Base-by-base conservation (phyloP, 1,140 invertebrate genomes). In the Ditylenchus dipsaci region DNA sequence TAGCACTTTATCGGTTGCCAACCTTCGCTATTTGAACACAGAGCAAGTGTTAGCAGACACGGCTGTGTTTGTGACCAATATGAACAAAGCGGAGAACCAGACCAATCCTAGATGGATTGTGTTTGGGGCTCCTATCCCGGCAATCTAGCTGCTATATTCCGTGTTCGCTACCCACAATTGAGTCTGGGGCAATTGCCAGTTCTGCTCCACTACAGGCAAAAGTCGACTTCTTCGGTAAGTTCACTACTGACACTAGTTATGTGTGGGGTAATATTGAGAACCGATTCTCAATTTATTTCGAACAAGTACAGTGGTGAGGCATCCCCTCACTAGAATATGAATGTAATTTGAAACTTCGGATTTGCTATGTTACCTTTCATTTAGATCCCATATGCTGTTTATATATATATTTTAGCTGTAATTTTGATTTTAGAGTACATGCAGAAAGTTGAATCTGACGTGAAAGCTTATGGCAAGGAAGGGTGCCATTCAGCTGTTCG, bases 91-190 rank as follows among this genome's bases (percentile, higher is more conserved):
- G 3, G 49, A 53, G 49, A 53, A 53, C 23, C 3, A 53, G 3
- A 53, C 49, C n/a, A 26, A 19, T 8, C 49, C 49, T 21, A 53
- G 23, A 53, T 53, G 49, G 49, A 53, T 53, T 5, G 8, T 53
- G 15, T 53, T 53, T 53, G 49, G 49, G 49, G 49, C 8, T 21
- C n/a, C 23, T 53, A 53, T 53, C 3, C 49, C 3, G 49, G 49
- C 15, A 53, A 53, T 1, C 83, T 95, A 45, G 91, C 91, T 17
- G 91, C 91, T 7, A 95, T 92, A 92, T 86, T 90, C 59, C 85
- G 92, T 63, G 80, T 88, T 8, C 94, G 93, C 83, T 95, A 93
- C 85, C 91, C 92, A 8, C 89, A 95, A 85, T 84, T 94, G 7
- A 88, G 93, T 1, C 85, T 91, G 88, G 82, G 1, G 88, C 91